These are phyloP conservation scores for Eupeodes latifasciatus DNA, from an alignment of 2,888 invertebrate genomes.

Conservation along the genomic window DNA sequence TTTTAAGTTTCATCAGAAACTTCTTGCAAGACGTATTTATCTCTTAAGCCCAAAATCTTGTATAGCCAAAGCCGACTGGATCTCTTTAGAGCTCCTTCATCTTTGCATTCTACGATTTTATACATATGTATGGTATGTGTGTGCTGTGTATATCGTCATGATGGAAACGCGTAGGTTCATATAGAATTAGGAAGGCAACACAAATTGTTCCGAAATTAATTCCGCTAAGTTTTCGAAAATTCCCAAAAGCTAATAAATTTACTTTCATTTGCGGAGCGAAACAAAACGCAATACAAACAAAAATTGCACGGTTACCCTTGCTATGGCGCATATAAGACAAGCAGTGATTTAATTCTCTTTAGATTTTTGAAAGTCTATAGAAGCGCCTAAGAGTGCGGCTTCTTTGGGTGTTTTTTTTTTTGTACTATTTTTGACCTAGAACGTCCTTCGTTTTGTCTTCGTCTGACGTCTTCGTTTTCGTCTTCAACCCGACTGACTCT, in stretches of 20 bases:
- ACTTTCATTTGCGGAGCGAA: constrained; percentile 23
- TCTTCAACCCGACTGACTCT: background rate
- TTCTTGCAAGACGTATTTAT: constrained; percentile 56
- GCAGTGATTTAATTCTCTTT: constrained; percentile 33
- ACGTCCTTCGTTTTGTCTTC: background rate
- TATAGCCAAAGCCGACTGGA: constrained; percentile 39
- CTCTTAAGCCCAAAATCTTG: constrained; percentile 49
- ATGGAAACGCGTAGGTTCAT: too few species aligned
- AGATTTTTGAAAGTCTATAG: background rate
- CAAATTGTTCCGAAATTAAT: constrained; percentile 21
- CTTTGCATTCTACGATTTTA: background rate
- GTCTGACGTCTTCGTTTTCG: background rate
- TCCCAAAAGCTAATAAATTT: constrained; percentile 54
- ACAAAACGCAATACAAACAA: background rate
- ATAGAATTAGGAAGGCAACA: background rate
- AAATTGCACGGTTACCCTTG: constrained; percentile 38
- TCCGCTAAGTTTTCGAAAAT: constrained; percentile 32
- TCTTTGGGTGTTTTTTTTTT: background rate
- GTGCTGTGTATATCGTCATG: too few species aligned
- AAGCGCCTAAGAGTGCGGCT: background rate
- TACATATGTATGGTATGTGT: too few species aligned
- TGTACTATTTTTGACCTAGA: background rate
- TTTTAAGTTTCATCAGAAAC: constrained; percentile 29
- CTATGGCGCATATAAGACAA: background rate
- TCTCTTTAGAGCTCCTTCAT: constrained; percentile 28